These are phyloP conservation scores for Andricus curvator DNA, from an alignment of 2,888 invertebrate species.

Conservation along the genomic window DNA sequence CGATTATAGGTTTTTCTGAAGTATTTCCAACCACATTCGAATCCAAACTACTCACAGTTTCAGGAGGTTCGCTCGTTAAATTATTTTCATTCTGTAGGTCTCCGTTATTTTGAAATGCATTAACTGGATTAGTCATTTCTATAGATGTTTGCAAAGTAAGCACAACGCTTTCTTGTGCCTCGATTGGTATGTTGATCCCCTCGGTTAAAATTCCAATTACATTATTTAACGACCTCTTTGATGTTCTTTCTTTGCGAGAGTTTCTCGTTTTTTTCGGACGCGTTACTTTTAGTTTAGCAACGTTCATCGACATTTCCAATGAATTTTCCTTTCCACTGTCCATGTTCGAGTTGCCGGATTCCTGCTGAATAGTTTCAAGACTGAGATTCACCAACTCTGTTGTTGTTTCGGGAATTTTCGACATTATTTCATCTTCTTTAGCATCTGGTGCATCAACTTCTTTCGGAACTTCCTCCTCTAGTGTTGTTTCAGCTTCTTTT, in stretches of 20 bases:
- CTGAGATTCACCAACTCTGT: conserved; percentile 59
- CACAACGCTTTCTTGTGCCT: conserved; percentile 70
- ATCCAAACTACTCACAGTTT: neutral
- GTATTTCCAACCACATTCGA: conserved; percentile 5
- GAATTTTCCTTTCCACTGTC: conserved; percentile 77
- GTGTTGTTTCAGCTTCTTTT: neutral
- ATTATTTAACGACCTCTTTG: conserved; percentile 69
- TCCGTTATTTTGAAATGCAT: conserved; percentile 54
- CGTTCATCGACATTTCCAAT: conserved; percentile 65
- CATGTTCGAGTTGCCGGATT: conserved; percentile 71
- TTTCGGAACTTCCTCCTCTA: neutral
- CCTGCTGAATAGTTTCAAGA: conserved; percentile 70
- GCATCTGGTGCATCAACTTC: neutral
- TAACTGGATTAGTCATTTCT: conserved; percentile 60
- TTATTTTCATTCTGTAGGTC: conserved; percentile 46
- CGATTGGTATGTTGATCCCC: conserved; percentile 74
- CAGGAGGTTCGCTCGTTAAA: neutral
- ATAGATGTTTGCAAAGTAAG: conserved; percentile 70
- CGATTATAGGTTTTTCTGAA: neutral
- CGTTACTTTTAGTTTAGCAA: conserved; percentile 68
- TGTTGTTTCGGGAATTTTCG: conserved; percentile 40
- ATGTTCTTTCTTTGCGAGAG: conserved; percentile 63
- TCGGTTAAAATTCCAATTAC: conserved; percentile 76
- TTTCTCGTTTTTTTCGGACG: conserved; percentile 72
- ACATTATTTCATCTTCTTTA: neutral